A percentile compares a stretch with the other conserved stretches of the same genome.
phyloP scores from a whole-genome alignment of 2,113 vertebrate species.

The Alexandromys fortis region DNA sequence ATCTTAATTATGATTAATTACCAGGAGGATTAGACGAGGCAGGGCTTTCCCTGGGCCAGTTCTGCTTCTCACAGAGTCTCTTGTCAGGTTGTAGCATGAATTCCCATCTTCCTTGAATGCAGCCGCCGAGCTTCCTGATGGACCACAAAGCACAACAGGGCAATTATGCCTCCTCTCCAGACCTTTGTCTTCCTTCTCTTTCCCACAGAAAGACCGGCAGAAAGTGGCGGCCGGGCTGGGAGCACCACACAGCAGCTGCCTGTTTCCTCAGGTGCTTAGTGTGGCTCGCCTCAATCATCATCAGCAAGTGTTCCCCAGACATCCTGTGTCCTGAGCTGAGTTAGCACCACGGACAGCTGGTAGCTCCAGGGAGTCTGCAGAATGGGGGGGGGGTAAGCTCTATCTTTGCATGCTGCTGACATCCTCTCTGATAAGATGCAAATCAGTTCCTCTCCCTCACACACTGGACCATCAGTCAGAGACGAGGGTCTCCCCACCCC shows the following conservation, averaged over 20 bases:
- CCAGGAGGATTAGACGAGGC: neutral
- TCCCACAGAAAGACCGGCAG: neutral
- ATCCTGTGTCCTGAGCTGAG: neutral
- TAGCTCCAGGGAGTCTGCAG: neutral
- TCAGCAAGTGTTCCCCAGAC: neutral
- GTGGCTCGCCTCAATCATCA: neutral
- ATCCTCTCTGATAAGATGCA: slow-evolving; percentile 12
- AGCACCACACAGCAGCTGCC: neutral
- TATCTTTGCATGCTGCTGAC: neutral
- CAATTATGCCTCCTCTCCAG: neutral
- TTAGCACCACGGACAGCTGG: neutral
- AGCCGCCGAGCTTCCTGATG: neutral
- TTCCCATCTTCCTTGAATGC: slow-evolving; percentile 31
- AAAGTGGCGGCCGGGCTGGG: neutral
- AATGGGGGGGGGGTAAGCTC: neutral
- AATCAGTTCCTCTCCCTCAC: neutral
- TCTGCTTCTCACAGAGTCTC: neutral
- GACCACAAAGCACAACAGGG: neutral
- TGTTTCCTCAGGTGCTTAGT: neutral
- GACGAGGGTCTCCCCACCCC: neutral
- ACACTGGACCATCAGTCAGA: neutral
- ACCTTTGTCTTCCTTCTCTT: slow-evolving; percentile 53
- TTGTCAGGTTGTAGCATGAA: neutral
- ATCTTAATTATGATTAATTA: slow-evolving; percentile 54
- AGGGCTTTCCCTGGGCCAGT: neutral